Evolutionary conservation across 2,888 invertebrate species (phyloP).

Genomic region (Drosophila koepferae): DNA sequence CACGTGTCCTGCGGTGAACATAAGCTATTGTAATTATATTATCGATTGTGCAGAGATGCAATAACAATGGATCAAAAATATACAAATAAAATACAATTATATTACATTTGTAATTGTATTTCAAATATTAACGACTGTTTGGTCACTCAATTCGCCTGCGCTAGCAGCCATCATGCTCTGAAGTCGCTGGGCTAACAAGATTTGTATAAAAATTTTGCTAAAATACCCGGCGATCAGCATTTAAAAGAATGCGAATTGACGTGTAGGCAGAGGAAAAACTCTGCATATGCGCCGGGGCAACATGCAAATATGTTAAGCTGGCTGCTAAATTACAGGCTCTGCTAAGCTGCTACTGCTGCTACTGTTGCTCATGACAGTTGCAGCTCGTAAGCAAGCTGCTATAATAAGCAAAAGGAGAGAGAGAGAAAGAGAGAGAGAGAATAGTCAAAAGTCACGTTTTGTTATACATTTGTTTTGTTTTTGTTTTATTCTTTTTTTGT

Average conservation of each 20-base stretch:
- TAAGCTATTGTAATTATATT: neutral
- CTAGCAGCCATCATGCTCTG: neutral
- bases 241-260: neutral
- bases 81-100: neutral
- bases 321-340: neutral
- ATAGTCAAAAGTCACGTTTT: slow-evolving; percentile 38
- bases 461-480: slow-evolving; percentile 71
- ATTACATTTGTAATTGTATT: neutral
- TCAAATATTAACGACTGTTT: neutral
- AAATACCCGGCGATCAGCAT: slow-evolving; percentile 5
- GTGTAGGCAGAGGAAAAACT: neutral
- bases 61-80: neutral
- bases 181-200: too few species aligned
- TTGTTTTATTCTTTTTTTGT: slow-evolving; percentile 53
- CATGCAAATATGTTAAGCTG: neutral
- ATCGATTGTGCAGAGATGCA: neutral
- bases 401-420: too few species aligned
- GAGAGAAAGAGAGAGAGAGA: too few species aligned
- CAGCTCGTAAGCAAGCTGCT: too few species aligned
- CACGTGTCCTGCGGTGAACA: neutral
- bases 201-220: neutral
- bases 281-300: neutral
- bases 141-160: neutral
- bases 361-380: neutral
- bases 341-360: neutral